Evolutionary conservation across 2,113 vertebrate species (phyloP), one percentile per base, ranked within the genome.

Genomic region (Triplophysa tibetana): DNA sequence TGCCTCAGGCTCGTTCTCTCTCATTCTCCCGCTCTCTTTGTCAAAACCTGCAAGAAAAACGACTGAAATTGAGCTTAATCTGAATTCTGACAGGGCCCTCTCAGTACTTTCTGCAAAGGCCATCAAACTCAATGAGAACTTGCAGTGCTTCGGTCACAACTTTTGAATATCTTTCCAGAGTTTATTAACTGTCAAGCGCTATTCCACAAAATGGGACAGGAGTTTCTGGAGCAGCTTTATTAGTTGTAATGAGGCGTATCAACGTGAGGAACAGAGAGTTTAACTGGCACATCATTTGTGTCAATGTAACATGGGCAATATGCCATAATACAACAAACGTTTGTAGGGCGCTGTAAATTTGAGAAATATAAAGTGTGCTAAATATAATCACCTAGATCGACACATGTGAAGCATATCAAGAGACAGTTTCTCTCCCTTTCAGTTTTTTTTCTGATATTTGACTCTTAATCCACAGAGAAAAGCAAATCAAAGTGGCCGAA

Each of bases 101-200:
- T 81, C 66, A 41, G 60, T n/a, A 45, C 26, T 81, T 87, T 85
- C 69, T 29, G 79, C 69, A 86, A 77, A 82, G 72, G 78, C 56
- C 17, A 38, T 70, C 74, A 75, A 48, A 29, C 26, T 54, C 72
- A 45, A 56, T 52, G 19, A 58, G 29, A 72, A 72, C 69, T 38
- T 3, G 13, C 52, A 21, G 69, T 70, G 48, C 21, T 68, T 43
- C n/a, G 29, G 23, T 52, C 24, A 54, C 17, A 52, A 17, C 50
- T 52, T 52, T 14, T 52, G 50, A 14, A 52, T 52, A 52, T 16
- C 50, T 16, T 52, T 52, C 43, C 43, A 45, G 43, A 12, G 43
- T 6, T 45, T 45, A 52, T 52, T 52, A 52, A 17, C 14, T 52
- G 50, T 17, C 13, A 6, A 16, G 16, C 50, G 16, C 3, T 52